These are phyloP conservation scores for Glareola pratincola DNA, from an alignment of 2,113 vertebrate genomes.

Conservation along the genomic window DNA sequence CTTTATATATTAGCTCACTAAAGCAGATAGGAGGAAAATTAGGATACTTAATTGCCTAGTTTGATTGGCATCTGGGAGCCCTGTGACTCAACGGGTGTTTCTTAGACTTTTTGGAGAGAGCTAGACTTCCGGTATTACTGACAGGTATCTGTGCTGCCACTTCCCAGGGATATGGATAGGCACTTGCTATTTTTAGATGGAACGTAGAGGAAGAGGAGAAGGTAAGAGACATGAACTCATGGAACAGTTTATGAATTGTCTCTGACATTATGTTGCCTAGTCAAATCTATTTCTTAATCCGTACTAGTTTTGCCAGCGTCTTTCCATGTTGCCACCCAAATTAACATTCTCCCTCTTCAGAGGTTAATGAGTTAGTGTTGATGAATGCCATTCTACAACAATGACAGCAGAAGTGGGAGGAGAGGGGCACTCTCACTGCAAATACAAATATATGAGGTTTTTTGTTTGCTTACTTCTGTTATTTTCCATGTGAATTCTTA, in stretches of 20 bases:
- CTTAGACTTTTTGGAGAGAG: neutral
- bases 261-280: neutral
- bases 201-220: neutral
- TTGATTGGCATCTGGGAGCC: neutral
- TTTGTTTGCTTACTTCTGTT: neutral
- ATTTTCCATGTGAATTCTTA: neutral
- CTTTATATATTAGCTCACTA: neutral
- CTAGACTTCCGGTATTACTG: neutral
- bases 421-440: neutral
- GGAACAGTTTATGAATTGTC: constrained; percentile 56
- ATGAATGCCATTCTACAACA: neutral
- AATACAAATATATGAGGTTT: constrained; percentile 31
- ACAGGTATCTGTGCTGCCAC: neutral
- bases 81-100: neutral
- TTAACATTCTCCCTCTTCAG: neutral
- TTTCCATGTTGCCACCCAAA: neutral
- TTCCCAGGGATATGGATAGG: neutral
- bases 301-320: neutral
- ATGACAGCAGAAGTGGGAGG: neutral
- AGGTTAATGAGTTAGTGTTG: neutral
- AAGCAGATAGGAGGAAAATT: neutral
- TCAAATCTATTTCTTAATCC: neutral
- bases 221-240: constrained; percentile 61
- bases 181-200: neutral
- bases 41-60: neutral